Evolutionary conservation across 2,888 invertebrate genomes (phyloP), one percentile per base, ranked within the genome.

Genomic region (Autographa pulchrina): DNA sequence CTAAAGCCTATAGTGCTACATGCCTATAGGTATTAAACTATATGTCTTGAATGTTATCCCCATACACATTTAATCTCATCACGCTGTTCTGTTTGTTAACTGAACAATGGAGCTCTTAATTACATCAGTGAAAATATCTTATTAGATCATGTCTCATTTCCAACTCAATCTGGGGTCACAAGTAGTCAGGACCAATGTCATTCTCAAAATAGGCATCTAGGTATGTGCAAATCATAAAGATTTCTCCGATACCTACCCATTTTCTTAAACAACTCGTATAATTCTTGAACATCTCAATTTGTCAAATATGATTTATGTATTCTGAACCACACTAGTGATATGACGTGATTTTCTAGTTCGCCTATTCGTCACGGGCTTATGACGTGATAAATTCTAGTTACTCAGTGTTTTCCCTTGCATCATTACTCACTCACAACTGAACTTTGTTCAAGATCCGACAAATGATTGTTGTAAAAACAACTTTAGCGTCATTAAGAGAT

Each of bases 321-420:
- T 56, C 54, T 56, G 13, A 25, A 20, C 54, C 18, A 9, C 54
- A 56, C 13, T 13, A 4, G 11, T 56, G 13, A 20, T 54, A 56
- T 56, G 20, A 56, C 54, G 54, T 56, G 54, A 13, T 56, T 11
- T 48, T n/a, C n/a, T 48, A 48, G 48, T 8, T 48, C n/a, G n/a
- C 4, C n/a, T 25, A 65, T 68, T 66, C 68, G 59, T 72, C 68
- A 75, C 48, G 20, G 41, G 35, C 60, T 41, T 58, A 48, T 54
- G 11, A 25, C 18, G 56, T 68, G 56, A 67, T 20, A 54, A 52
- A 70, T 59, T 25, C 0, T 32, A 41, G 9, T 61, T 77, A 64
- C 63, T 62, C 59, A 41, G 65, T 59, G 54, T 62, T 68, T 68
- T 59, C 54, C 31, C 18, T 31, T 11, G 9, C 56, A 60, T 9